Evolutionary conservation across 2,888 invertebrate species (phyloP).

Genomic region (Drosophila anomelani): DNA sequence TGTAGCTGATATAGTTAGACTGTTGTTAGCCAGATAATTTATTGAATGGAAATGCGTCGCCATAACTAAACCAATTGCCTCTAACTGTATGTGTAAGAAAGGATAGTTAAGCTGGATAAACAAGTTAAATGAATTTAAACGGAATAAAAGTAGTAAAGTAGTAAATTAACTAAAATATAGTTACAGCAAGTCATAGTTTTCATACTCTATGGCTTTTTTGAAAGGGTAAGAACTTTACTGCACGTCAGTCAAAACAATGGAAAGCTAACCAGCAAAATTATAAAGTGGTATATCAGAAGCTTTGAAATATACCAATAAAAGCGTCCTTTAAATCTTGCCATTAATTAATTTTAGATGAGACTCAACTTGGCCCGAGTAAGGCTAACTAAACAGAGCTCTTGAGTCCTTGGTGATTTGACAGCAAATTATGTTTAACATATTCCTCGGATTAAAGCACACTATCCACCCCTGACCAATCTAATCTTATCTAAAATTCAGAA

Average conservation of each 20-base stretch:
- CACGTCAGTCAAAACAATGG: neutral
- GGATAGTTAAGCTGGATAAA: too few relatives aligned
- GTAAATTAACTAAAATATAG: neutral
- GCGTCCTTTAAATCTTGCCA: neutral
- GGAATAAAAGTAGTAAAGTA: too few relatives aligned
- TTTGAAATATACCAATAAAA: too few relatives aligned
- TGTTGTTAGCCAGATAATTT: too few relatives aligned
- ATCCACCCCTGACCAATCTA: neutral
- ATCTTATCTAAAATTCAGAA: constrained; percentile 9
- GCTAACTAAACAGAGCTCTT: neutral
- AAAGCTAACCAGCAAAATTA: neutral
- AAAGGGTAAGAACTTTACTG: too few relatives aligned
- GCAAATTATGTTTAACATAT: constrained; percentile 2
- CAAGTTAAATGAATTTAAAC: too few relatives aligned
- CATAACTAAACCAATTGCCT: neutral
- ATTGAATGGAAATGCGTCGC: neutral
- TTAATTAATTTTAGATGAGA: neutral
- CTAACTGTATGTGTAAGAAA: too few relatives aligned
- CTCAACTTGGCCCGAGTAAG: neutral
- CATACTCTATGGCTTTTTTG: neutral
- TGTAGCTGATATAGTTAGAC: too few relatives aligned
- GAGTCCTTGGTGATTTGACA: neutral
- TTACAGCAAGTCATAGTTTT: neutral
- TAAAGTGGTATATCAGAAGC: neutral
- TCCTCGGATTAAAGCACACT: neutral